Evolutionary conservation across 2,888 invertebrate genomes (phyloP).

Genomic region (Mythimna pallens): DNA sequence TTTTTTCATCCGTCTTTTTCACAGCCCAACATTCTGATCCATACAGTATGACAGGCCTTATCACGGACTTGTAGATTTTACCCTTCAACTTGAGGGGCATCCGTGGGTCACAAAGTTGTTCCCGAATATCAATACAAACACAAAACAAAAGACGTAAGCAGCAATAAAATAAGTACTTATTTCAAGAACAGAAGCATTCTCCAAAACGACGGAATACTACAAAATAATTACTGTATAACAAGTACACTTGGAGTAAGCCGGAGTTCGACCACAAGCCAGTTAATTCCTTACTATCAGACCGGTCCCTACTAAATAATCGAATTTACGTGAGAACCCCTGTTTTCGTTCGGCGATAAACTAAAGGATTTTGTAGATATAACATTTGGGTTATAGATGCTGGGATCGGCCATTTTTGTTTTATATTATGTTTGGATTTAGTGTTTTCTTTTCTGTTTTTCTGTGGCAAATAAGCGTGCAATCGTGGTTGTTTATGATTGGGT

Average conservation of each 20-base stretch:
- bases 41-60: too few species aligned
- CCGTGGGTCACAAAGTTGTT: too few species aligned
- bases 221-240: constrained; percentile 43
- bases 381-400: constrained; percentile 25
- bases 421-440: constrained; percentile 44
- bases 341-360: constrained; percentile 54
- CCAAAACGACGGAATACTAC: constrained; percentile 25
- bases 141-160: neutral
- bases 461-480: constrained; percentile 15
- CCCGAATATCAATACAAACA: neutral
- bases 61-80: too few species aligned
- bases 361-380: constrained; percentile 60
- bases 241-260: constrained; percentile 28
- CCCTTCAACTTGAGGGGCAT: too few species aligned
- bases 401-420: constrained; percentile 39
- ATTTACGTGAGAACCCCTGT: constrained; percentile 53
- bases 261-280: constrained; percentile 49
- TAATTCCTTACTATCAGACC: constrained; percentile 54
- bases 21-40: too few species aligned
- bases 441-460: constrained; percentile 16
- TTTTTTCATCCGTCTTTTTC: too few species aligned
- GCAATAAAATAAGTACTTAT: neutral
- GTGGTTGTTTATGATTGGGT: constrained; percentile 11
- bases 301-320: constrained; percentile 56
- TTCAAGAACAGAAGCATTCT: constrained; percentile 7